Evolutionary conservation across 2,888 invertebrate species (phyloP).

Genomic region (Colletes collaris): DNA sequence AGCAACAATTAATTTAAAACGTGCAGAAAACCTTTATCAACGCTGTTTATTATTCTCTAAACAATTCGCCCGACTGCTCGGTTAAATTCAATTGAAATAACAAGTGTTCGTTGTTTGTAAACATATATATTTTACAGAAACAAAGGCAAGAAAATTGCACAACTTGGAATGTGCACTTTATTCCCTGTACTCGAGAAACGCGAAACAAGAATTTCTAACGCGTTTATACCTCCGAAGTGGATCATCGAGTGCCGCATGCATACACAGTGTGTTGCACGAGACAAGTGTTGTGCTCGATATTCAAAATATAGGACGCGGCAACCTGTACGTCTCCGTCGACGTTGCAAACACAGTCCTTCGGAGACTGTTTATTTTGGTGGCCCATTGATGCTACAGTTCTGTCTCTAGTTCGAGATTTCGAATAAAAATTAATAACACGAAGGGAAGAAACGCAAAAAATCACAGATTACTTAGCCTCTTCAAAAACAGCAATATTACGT

Average conservation of each 20-base stretch:
- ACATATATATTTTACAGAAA: not conserved
- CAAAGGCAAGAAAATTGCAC: not conserved
- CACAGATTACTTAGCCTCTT: too few species aligned
- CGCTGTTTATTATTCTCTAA: not conserved
- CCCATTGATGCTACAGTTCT: not conserved
- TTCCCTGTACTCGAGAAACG: not conserved
- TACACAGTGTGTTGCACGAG: not conserved
- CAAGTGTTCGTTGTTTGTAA: not conserved
- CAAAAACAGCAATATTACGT: too few species aligned
- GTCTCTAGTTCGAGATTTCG: not conserved
- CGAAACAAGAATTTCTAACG: not conserved
- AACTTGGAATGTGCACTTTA: not conserved
- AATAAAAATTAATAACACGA: too few species aligned
- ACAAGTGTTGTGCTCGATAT: conserved; percentile 5
- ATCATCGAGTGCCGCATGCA: not conserved
- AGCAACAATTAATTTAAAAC: too few species aligned
- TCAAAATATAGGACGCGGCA: conserved; percentile 4
- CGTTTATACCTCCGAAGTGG: conserved; percentile 1
- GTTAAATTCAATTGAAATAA: not conserved
- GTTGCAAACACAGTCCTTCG: not conserved
- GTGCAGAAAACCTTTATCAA: too few species aligned
- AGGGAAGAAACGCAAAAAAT: too few species aligned
- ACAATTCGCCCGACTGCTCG: not conserved
- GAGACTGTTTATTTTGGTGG: conserved; percentile 1
- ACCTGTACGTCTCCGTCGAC: not conserved